phyloP scores from a whole-genome alignment of 2,113 vertebrate species.

The Pycnonotus jocosus region DNA sequence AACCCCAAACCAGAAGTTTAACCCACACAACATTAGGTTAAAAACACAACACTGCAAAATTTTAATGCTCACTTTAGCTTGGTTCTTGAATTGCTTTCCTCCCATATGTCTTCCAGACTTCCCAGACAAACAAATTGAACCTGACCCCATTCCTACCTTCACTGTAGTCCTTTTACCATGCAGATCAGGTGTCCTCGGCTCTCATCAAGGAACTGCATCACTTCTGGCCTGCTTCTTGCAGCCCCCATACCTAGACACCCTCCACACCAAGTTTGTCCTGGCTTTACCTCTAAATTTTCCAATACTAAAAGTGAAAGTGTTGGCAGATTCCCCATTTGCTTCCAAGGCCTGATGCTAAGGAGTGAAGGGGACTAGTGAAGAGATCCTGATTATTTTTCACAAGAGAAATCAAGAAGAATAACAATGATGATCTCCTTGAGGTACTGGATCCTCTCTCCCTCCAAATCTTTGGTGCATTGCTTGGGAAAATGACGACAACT shows the following conservation, averaged over 20 bases:
- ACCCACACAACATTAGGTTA: not conserved
- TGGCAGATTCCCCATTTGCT: not conserved
- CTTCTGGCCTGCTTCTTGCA: not conserved
- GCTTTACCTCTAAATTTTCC: not conserved
- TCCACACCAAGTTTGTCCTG: not conserved
- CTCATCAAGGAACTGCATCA: not conserved
- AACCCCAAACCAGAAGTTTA: not conserved
- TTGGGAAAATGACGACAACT: not conserved
- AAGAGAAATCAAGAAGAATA: not conserved
- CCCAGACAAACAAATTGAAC: not conserved
- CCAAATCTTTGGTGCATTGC: not conserved
- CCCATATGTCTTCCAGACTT: not conserved
- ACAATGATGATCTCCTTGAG: not conserved
- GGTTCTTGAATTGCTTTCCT: not conserved
- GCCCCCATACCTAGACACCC: not conserved
- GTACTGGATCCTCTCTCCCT: not conserved
- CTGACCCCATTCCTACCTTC: not conserved
- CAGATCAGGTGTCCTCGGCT: not conserved
- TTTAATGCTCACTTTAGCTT: not conserved
- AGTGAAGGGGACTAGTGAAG: not conserved
- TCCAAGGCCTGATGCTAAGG: not conserved
- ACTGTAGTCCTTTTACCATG: not conserved
- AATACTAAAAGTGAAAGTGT: not conserved
- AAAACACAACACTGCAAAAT: not conserved
- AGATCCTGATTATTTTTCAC: not conserved